Evolutionary conservation across 2,797 vertebrate genomes (phyloP), one percentile per base, ranked within the genome.

Genomic region (Nannoperca australis): DNA sequence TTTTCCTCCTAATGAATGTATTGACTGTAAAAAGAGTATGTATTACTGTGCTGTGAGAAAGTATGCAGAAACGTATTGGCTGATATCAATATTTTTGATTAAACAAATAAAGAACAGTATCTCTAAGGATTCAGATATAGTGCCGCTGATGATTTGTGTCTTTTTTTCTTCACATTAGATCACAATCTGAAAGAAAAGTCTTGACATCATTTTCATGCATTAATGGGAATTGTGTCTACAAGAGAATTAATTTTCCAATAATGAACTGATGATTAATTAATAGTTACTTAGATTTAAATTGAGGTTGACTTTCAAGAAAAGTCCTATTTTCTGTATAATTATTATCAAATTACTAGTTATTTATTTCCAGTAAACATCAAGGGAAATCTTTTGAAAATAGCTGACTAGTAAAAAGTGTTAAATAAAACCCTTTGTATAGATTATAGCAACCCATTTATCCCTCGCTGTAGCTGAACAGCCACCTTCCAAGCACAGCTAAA

Each of bases 1-100:
- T 77, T 70, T 73, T 66, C 73, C 70, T 88, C 73, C 82, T 82
- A 88, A 91, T 91, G 89, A 93, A 92, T 93, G 91, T 94, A 92
- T 82, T 83, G 73, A 88, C 40, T 80, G 79, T 92, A 78, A 87
- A 79, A 85, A 87, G 82, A 89, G 65, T 92, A 85, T 89, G 82
- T 92, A 91, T 91, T 92, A 79, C 69, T 76, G 91, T 94, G 78
- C 78, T 78, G 90, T 93, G 84, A 78, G 85, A 88, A 88, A 68
- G 79, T 91, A 83, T 83, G 63, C 84, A 85, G 83, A 90, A 83
- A 92, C 76, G 72, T 90, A 85, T 81, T 85, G 74, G 82, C 79
- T 80, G 63, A 85, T 88, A 89, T 88, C 5, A 67, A 86, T 88
- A 85, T 92, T 92, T 93, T 94, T 87, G 78, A 92, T 80, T 83